phyloP scores from a whole-genome alignment of 2,888 invertebrate genomes.

The Thalpophila matura region DNA sequence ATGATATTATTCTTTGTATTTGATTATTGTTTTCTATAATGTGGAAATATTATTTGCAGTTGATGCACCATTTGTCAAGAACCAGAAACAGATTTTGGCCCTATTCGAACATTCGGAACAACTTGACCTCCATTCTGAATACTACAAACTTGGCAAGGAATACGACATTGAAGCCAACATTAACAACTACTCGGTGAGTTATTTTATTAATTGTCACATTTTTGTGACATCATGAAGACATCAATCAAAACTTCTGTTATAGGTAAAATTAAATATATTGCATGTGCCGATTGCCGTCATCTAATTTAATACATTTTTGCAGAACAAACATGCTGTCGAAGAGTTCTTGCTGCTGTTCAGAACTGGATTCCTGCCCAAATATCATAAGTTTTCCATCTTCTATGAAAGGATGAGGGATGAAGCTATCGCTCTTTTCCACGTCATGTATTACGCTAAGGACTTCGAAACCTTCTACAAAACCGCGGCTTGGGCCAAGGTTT shows the following conservation, averaged over 20 bases:
- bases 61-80: constrained; percentile 68
- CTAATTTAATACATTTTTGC: constrained; percentile 46
- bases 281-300: not conserved
- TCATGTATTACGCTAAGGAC: constrained; percentile 91
- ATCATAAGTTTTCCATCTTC: constrained; percentile 88
- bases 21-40: too few species aligned
- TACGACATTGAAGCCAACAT: constrained; percentile 81
- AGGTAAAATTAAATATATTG: not conserved
- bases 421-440: constrained; percentile 88
- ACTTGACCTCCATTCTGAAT: constrained; percentile 75
- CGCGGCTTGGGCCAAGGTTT: constrained; percentile 90
- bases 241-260: not conserved
- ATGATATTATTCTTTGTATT: too few species aligned
- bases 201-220: not conserved
- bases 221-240: not conserved
- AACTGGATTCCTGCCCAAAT: constrained; percentile 85
- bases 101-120: constrained; percentile 85
- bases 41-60: constrained; percentile 66
- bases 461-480: constrained; percentile 91
- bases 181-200: constrained; percentile 80
- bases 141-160: constrained; percentile 77
- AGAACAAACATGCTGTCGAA: constrained; percentile 84
- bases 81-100: constrained; percentile 83
- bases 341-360: constrained; percentile 83
- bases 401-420: constrained; percentile 85